These are phyloP conservation scores for Ephialtes manifestator DNA, from an alignment of 2,888 invertebrate species.

Conservation along the genomic window DNA sequence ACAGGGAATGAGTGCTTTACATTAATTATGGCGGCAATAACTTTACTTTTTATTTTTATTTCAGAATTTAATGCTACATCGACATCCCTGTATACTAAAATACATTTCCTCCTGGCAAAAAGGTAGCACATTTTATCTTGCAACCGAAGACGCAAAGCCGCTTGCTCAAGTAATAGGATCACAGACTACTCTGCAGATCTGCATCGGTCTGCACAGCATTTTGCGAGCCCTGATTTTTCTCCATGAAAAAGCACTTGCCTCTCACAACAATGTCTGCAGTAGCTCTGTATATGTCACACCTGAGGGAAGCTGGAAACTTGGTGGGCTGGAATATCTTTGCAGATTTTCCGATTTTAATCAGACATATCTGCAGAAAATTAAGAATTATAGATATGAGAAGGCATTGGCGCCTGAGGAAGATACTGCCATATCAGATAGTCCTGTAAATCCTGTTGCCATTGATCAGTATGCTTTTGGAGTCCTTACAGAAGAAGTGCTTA, in stretches of 20 bases:
- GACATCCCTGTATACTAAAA: constrained; percentile 95
- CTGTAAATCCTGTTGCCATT: constrained; percentile 87
- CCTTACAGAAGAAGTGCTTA: constrained; percentile 91
- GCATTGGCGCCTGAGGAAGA: constrained; percentile 92
- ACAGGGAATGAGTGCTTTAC: too few species aligned
- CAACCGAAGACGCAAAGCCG: constrained; percentile 94
- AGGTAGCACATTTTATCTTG: constrained; percentile 91
- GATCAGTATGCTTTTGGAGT: constrained; percentile 93
- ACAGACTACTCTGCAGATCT: constrained; percentile 93
- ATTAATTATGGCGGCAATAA: too few species aligned
- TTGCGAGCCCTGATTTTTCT: constrained; percentile 94
- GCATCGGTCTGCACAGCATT: constrained; percentile 93
- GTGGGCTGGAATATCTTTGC: constrained; percentile 94
- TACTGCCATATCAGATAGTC: constrained; percentile 85
- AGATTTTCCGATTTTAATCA: constrained; percentile 89
- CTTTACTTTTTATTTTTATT: constrained; percentile 60
- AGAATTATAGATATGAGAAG: constrained; percentile 90
- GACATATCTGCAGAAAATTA: constrained; percentile 90
- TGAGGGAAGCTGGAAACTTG: constrained; percentile 95
- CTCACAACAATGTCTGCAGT: constrained; percentile 94
- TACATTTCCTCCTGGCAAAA: constrained; percentile 94
- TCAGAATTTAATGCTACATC: constrained; percentile 94
- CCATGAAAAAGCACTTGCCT: constrained; percentile 92
- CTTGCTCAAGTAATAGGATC: constrained; percentile 89
- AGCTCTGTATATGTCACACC: constrained; percentile 93